Evolutionary conservation across 2,113 vertebrate species (phyloP), one percentile per base, ranked within the genome.

Genomic region (Verasper variegatus): DNA sequence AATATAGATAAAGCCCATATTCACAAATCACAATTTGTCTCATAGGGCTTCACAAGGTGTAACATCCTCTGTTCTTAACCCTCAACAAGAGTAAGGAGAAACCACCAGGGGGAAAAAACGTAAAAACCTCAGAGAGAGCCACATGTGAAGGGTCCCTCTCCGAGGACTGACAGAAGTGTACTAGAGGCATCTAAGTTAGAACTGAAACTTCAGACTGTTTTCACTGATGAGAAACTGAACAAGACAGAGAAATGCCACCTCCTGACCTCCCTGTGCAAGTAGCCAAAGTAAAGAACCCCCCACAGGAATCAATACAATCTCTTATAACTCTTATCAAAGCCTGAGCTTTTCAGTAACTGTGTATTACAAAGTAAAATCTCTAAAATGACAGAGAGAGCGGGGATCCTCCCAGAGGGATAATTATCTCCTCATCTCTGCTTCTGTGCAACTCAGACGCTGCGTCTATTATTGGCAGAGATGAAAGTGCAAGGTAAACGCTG

Each of bases 381-480:
- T 47, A 26, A 62, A 74, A 55, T 4, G 65, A 76, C 35, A 8
- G 5, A 57, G 56, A 9, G 21, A n/a, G 37, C 31, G 49, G 35
- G 49, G 49, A 13, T 70, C 57, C 66, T 82, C 82, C 66, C 79
- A 21, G 68, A 67, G 72, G 75, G 35, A 71, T 77, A 74, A 78
- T 76, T 81, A 72, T 35, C 62, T 72, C 37, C 14, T 7, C 83
- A 20, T 72, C 63, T 77, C 74, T 66, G 68, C 82, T 66, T 66
- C 68, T 82, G 74, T 78, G 78, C 52, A 78, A 49, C 82, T 77
- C 70, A 55, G 65, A 67, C 2, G 0, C 68, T 40, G 57, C 68
- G 18, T 79, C 60, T 65, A 27, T 87, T 83, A 83, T 67, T 61
- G 74, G 71, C 58, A 2, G 67, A 77, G 67, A 73, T 78, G 47